Evolutionary conservation across 1,140 invertebrate genomes (phyloP).

Genomic region (Caenorhabditis latens): DNA sequence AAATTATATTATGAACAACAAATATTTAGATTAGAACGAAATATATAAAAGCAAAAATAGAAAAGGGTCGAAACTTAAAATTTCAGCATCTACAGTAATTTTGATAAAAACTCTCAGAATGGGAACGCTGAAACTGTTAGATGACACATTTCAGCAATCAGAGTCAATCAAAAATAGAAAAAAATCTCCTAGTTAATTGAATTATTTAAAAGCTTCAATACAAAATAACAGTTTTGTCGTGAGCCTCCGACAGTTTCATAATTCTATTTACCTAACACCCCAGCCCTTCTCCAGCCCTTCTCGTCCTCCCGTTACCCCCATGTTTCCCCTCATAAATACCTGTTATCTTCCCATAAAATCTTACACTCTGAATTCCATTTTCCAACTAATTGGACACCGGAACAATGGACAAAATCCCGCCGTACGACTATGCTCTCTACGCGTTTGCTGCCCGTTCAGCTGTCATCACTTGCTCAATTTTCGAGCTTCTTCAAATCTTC

Average conservation of each 20-base stretch:
- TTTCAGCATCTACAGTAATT: no score
- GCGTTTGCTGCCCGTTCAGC: background rate
- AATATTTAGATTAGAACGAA: no score
- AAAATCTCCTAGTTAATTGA: no score
- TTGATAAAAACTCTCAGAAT: no score
- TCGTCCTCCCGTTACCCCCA: background rate
- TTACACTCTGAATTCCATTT: background rate
- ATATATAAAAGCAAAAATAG: no score
- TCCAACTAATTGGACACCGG: background rate
- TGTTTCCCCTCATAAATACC: background rate
- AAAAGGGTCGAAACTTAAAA: no score
- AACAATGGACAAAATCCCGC: background rate
- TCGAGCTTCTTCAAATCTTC: background rate
- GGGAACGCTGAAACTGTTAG: no score
- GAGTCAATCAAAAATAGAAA: no score
- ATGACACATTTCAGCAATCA: no score
- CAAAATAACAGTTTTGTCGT: no score
- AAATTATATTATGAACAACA: no score
- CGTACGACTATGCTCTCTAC: background rate
- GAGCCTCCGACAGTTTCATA: background rate
- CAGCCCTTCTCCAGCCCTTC: background rate
- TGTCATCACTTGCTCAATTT: conserved; percentile 5
- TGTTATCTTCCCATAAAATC: background rate
- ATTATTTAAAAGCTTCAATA: no score
- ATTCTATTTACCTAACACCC: conserved; percentile 11